Evolutionary conservation across 2,113 vertebrate species (phyloP).

Genomic region (Pedionomus torquatus): DNA sequence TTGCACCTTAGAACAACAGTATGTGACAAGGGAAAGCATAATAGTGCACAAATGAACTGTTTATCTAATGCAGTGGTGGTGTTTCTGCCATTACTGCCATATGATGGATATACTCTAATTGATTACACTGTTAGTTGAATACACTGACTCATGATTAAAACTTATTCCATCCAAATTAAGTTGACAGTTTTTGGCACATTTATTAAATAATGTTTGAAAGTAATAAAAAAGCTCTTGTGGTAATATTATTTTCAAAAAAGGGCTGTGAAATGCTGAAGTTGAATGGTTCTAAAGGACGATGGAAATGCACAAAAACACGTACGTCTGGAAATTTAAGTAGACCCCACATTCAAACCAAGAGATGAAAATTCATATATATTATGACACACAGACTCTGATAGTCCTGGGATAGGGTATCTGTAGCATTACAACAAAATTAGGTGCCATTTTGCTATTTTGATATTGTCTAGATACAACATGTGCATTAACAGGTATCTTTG

Average conservation of each 20-base stretch:
- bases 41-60: neutral
- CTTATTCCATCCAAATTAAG: neutral
- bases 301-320: neutral
- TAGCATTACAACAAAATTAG: neutral
- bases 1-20: neutral
- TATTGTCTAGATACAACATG: neutral
- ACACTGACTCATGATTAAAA: neutral
- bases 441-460: neutral
- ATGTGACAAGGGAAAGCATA: neutral
- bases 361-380: neutral
- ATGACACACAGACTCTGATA: neutral
- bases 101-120: neutral
- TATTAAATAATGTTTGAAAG: slow-evolving; percentile 1
- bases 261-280: neutral
- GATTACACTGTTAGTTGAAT: neutral
- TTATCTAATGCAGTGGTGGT: neutral
- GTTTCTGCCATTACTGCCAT: neutral
- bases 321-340: neutral
- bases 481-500: neutral
- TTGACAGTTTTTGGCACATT: neutral
- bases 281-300: neutral
- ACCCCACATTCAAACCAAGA: rapidly evolving
- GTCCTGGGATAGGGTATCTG: neutral
- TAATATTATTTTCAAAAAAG: neutral
- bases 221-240: neutral